phyloP scores from a whole-genome alignment of 1,140 invertebrate species.

The Dryas iulia region DNA sequence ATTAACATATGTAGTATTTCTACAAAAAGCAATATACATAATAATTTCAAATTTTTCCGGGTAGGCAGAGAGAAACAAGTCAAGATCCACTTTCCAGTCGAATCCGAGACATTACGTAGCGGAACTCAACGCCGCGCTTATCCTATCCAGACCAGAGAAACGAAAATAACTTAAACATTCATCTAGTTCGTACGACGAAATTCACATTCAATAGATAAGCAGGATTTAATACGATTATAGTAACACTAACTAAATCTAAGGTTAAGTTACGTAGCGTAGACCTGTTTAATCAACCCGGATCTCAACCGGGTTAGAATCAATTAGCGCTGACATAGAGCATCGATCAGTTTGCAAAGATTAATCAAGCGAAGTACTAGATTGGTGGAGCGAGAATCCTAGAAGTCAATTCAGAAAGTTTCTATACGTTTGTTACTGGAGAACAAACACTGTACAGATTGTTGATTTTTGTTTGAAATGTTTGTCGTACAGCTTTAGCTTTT shows the following conservation, averaged over 20 bases:
- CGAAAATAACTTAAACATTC: no score
- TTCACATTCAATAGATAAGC: not conserved
- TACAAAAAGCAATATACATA: no score
- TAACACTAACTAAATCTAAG: conserved; percentile 26
- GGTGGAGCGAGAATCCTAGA: not conserved
- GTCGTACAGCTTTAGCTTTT: no score
- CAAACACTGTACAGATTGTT: not conserved
- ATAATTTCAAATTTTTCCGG: no score
- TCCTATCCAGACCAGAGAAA: no score
- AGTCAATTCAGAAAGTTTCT: not conserved
- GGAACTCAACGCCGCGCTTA: no score
- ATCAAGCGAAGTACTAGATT: not conserved
- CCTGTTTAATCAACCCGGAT: conserved; percentile 22
- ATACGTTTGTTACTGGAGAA: not conserved
- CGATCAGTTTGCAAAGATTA: conserved; percentile 1
- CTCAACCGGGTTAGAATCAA: conserved; percentile 21
- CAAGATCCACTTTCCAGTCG: no score
- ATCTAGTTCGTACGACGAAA: no score
- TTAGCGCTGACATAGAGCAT: conserved; percentile 18
- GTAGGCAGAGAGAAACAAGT: no score
- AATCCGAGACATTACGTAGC: no score
- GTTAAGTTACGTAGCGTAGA: conserved; percentile 20
- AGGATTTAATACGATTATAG: conserved; percentile 2
- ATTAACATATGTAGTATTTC: no score
- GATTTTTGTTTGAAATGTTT: not conserved